Evolutionary conservation across 2,797 vertebrate genomes (phyloP).

Genomic region (Kryptolebias ocellatus): DNA sequence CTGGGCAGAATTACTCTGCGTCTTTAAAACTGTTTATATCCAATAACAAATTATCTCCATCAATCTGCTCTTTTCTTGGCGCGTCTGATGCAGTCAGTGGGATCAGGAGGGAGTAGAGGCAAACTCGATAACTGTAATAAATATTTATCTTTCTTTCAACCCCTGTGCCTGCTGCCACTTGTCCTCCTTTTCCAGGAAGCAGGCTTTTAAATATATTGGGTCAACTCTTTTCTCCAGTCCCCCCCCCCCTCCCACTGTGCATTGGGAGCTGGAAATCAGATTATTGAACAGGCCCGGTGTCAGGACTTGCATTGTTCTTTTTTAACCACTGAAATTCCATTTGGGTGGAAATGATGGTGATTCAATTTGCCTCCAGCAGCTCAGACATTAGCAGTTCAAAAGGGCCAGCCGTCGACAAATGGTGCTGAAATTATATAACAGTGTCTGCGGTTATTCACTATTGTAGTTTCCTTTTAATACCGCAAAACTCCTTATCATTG

Average conservation of each 20-base stretch:
- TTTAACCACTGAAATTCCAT: slow-evolving; percentile 83
- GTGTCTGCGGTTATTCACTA: slow-evolving; percentile 67
- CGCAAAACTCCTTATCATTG: slow-evolving; percentile 69
- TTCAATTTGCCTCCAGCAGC: slow-evolving; percentile 83
- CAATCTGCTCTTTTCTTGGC: slow-evolving; percentile 83
- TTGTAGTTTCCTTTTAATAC: slow-evolving; percentile 71
- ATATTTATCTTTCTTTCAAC: slow-evolving; percentile 87
- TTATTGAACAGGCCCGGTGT: slow-evolving; percentile 83
- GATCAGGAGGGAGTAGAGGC: slow-evolving; percentile 78
- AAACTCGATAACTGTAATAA: slow-evolving; percentile 86
- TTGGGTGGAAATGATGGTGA: slow-evolving; percentile 84
- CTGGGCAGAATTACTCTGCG: slow-evolving; percentile 80
- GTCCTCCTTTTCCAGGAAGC: slow-evolving; percentile 82
- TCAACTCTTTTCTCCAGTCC: slow-evolving; percentile 80
- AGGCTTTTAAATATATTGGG: slow-evolving; percentile 89
- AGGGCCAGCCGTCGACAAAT: slow-evolving; percentile 75
- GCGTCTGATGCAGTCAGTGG: slow-evolving; percentile 74
- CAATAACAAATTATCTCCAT: slow-evolving; percentile 85
- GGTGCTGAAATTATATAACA: slow-evolving; percentile 75
- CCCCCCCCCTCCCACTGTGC: slow-evolving; percentile 63
- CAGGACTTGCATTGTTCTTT: slow-evolving; percentile 83
- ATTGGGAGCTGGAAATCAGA: slow-evolving; percentile 84
- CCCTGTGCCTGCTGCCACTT: slow-evolving; percentile 82
- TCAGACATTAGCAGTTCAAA: slow-evolving; percentile 81
- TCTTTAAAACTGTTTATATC: slow-evolving; percentile 86